These are phyloP conservation scores for Oryzias dopingdopingensis DNA, from an alignment of 2,797 vertebrate species.

Conservation along the genomic window DNA sequence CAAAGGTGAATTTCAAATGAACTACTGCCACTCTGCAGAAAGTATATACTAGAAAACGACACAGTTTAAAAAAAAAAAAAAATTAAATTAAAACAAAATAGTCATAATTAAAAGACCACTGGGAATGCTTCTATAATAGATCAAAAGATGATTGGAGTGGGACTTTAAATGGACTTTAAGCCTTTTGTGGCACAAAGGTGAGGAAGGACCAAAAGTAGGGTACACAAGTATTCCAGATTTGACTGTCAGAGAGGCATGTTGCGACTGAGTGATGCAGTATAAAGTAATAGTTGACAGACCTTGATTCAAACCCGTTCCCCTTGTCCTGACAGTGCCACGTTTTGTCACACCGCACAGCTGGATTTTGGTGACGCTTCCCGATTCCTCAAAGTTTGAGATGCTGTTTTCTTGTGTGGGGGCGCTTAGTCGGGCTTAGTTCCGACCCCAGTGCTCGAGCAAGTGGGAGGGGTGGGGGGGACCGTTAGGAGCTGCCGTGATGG, in stretches of 20 bases:
- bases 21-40: too few species aligned
- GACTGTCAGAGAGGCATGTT: conserved; percentile 1
- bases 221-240: not conserved
- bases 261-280: conserved; percentile 20
- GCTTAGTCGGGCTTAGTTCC: conserved; percentile 40
- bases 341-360: conserved; percentile 20
- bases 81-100: too few species aligned
- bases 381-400: conserved; percentile 23
- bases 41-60: too few species aligned
- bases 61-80: too few species aligned
- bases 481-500: conserved; percentile 52
- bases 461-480: conserved; percentile 58
- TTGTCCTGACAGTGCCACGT: conserved; percentile 19
- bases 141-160: too few species aligned
- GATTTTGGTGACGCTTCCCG: conserved; percentile 18
- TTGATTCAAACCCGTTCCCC: conserved; percentile 24
- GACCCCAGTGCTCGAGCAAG: conserved; percentile 34
- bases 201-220: too few species aligned
- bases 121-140: too few species aligned
- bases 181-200: too few species aligned
- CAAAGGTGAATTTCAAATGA: too few species aligned
- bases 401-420: conserved; percentile 12
- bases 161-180: too few species aligned
- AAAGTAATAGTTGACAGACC: conserved; percentile 22
- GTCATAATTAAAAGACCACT: too few species aligned